phyloP scores from a whole-genome alignment of 2,888 invertebrate genomes.

The Acanthosepion lycidas region DNA sequence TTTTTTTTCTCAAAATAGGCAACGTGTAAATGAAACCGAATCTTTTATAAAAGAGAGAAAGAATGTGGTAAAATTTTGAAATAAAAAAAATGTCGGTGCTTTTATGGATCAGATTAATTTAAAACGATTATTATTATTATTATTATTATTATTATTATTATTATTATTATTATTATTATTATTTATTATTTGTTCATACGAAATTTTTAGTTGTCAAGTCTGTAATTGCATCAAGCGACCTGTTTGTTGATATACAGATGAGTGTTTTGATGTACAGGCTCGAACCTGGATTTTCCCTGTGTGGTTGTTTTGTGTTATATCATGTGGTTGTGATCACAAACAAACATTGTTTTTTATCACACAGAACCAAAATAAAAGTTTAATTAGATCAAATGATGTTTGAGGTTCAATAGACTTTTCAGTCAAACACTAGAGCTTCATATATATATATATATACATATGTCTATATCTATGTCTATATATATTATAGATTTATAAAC shows the following conservation, averaged over 20 bases:
- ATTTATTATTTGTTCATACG: background rate
- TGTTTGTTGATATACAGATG: background rate
- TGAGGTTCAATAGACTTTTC: too few species aligned
- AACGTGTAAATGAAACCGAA: too few species aligned
- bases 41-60: background rate
- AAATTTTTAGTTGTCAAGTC: background rate
- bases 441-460: too few species aligned
- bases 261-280: too few species aligned
- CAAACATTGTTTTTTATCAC: background rate
- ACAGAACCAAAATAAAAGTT: background rate
- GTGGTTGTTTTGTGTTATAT: too few species aligned
- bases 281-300: too few species aligned
- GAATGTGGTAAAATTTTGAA: background rate
- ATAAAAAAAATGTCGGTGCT: background rate
- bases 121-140: background rate
- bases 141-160: slow-evolving; percentile 33
- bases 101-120: background rate
- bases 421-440: too few species aligned
- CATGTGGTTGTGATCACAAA: too few species aligned
- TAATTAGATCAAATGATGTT: background rate
- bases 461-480: too few species aligned
- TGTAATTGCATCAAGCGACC: background rate
- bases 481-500: too few species aligned
- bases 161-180: too few species aligned
- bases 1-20: too few species aligned